Evolutionary conservation across 2,888 invertebrate genomes (phyloP).

Genomic region (Drosophila phalerata): DNA sequence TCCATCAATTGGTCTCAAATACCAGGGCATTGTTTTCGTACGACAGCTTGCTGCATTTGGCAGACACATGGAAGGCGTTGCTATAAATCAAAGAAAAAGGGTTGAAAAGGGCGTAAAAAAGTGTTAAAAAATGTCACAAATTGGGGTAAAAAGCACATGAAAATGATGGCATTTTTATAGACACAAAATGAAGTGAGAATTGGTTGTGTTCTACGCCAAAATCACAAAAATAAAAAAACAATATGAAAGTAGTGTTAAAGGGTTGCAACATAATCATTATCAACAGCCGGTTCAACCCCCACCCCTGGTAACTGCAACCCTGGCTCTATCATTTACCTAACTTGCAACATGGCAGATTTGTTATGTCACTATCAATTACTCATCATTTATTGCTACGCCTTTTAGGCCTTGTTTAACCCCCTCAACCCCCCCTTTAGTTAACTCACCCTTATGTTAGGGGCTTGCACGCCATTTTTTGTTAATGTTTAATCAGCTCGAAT

Average conservation of each 20-base stretch:
- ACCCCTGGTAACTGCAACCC: slow-evolving; percentile 6
- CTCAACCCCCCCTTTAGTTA: not conserved
- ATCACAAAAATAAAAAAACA: slow-evolving; percentile 3
- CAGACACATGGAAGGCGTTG: slow-evolving; percentile 25
- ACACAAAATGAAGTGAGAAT: slow-evolving; percentile 72
- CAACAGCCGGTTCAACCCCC: slow-evolving; percentile 67
- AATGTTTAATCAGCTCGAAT: slow-evolving; percentile 56
- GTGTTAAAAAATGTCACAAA: slow-evolving; percentile 14
- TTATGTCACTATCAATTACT: slow-evolving; percentile 82
- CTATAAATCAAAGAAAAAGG: slow-evolving; percentile 70
- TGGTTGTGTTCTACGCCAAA: slow-evolving; percentile 59
- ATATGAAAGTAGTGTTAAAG: slow-evolving; percentile 25
- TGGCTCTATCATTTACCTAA: slow-evolving; percentile 28
- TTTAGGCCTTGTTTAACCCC: slow-evolving; percentile 27
- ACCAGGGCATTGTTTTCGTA: slow-evolving; percentile 75
- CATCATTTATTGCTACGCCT: slow-evolving; percentile 74
- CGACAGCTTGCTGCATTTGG: slow-evolving; percentile 68
- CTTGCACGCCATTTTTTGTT: slow-evolving; percentile 51
- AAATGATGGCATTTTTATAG: slow-evolving; percentile 73
- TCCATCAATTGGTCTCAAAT: slow-evolving; percentile 69
- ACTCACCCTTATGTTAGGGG: slow-evolving; percentile 18
- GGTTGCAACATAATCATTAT: slow-evolving; percentile 70
- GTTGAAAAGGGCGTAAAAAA: slow-evolving; percentile 28
- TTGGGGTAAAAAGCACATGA: slow-evolving; percentile 19
- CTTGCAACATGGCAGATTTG: slow-evolving; percentile 52